A percentile compares a stretch with the other conserved stretches of the same genome.
Evolutionary conservation across 2,113 vertebrate species (phyloP).

Genomic region (Lepisosteus oculatus): DNA sequence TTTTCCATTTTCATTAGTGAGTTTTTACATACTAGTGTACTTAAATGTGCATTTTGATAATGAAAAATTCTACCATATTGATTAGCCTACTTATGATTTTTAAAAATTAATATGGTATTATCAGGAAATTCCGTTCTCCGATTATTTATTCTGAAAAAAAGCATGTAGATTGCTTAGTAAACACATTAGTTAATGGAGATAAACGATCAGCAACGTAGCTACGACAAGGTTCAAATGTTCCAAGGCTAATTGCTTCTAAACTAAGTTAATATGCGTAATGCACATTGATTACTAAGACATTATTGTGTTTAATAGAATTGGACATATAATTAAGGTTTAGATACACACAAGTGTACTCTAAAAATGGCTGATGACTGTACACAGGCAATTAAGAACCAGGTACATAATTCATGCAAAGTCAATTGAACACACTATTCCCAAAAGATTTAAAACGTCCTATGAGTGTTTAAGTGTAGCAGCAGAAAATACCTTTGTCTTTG

Average conservation of each 20-base stretch:
- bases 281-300: not conserved
- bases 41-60: too few relatives aligned
- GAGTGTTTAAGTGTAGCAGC: not conserved
- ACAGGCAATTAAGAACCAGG: not conserved
- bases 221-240: slow-evolving; percentile 1
- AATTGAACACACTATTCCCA: not conserved
- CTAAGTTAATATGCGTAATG: slow-evolving; percentile 3
- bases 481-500: not conserved
- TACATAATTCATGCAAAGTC: slow-evolving; percentile 1
- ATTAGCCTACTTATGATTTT: too few relatives aligned
- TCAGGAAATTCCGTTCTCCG: too few relatives aligned
- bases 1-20: too few relatives aligned
- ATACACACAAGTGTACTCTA: not conserved
- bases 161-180: not conserved
- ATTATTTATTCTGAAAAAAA: not conserved
- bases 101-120: too few relatives aligned
- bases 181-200: slow-evolving; percentile 2
- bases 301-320: slow-evolving; percentile 1
- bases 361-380: not conserved
- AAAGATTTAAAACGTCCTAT: not conserved
- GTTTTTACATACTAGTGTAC: too few relatives aligned
- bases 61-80: too few relatives aligned
- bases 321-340: slow-evolving; percentile 2
- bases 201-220: not conserved
- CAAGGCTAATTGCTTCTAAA: not conserved